A percentile compares a stretch with the other conserved stretches of the same genome.
These are phyloP conservation scores for Phyto melanocephala DNA, from an alignment of 2,888 invertebrate genomes.

Conservation along the genomic window DNA sequence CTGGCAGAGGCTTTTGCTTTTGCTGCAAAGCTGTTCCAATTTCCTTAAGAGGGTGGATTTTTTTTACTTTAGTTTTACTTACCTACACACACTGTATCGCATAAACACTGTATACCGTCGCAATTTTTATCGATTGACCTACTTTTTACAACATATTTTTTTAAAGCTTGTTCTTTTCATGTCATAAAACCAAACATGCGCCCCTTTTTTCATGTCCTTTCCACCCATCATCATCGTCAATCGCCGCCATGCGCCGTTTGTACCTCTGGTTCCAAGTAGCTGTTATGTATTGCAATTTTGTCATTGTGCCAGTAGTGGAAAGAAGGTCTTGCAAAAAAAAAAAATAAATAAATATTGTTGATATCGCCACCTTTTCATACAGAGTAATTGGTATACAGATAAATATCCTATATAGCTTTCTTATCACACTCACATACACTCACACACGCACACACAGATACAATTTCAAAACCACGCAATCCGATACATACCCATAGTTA, in stretches of 20 bases:
- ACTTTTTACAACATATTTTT: constrained; percentile 32
- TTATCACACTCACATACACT: background rate
- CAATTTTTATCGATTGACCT: constrained; percentile 62
- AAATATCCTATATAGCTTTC: constrained; percentile 51
- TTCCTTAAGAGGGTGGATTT: constrained; percentile 60
- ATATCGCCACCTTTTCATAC: constrained; percentile 7
- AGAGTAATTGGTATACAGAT: constrained; percentile 47
- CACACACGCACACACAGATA: background rate
- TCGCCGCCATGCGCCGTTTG: constrained; percentile 55
- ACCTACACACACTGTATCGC: background rate
- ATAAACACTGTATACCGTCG: constrained; percentile 19
- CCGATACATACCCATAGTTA: background rate
- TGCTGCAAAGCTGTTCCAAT: constrained; percentile 41
- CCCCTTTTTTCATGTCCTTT: constrained; percentile 37
- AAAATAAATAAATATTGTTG: background rate
- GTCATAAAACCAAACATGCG: constrained; percentile 14
- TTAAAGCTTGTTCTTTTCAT: constrained; percentile 1
- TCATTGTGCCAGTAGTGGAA: background rate
- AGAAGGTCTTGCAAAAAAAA: background rate
- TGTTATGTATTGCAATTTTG: constrained; percentile 16
- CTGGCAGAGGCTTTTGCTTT: background rate
- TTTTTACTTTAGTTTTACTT: constrained; percentile 36
- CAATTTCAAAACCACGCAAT: background rate
- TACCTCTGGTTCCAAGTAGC: background rate
- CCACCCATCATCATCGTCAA: constrained; percentile 32